Evolutionary conservation across 2,797 vertebrate species (phyloP), one percentile per base, ranked within the genome.

Genomic region (Poeciliopsis gracilis): DNA sequence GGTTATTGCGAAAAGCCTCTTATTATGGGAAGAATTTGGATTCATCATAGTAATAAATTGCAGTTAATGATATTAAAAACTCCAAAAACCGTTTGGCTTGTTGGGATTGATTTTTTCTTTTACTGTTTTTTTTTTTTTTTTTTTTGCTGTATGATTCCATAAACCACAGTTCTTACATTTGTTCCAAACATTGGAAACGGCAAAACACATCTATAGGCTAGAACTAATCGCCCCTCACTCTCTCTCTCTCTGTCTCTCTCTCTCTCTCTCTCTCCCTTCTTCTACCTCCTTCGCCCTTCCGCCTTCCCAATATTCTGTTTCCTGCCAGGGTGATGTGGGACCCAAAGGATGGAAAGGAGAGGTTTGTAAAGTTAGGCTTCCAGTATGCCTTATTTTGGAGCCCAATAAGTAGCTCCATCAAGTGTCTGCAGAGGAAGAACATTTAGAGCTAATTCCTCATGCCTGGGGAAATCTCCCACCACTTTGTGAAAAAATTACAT

Each of bases 281-380:
- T 59, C 55, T 28, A n/a, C 4, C n/a, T 28, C 4, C 25, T 12
- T 57, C n/a, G 4, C n/a, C 12, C 25, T 55, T 72, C 76, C 61
- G 38, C 72, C 77, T 74, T 43, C 10, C 78, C 83, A 57, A 89
- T 88, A 83, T 81, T 88, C 87, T 77, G 90, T 90, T 78, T 86
- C 90, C 79, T 79, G 20, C 73, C 93, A 97, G 96, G 96, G 96
- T 69, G 94, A 94, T 88, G 91, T 84, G 46, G 96, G 96, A 90
- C 93, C 91, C 87, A 92, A 72, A 86, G 96, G 96, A 94, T 76
- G 88, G 86, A 96, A 95, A 94, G 96, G 96, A 95, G 95, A 96
- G 96, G 96, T 96, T 93, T 93, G 95, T 95, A 86, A 70, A 95
- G 92, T 92, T 90, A 90, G 88, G 93, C 86, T 85, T 89, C 89